Evolutionary conservation across 2,797 vertebrate species (phyloP).

Genomic region (Hyperoplus immaculatus): DNA sequence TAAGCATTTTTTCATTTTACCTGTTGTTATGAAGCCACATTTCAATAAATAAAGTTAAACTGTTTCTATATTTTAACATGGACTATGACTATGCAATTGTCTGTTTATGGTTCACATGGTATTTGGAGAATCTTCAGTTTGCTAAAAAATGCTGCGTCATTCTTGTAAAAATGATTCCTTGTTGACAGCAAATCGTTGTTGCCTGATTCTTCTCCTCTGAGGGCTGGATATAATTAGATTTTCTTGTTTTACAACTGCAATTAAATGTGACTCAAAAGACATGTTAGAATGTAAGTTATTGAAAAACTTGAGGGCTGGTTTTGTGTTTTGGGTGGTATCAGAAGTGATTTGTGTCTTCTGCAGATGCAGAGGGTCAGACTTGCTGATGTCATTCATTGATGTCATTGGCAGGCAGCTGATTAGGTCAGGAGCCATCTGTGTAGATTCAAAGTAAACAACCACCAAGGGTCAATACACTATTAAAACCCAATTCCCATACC

Average conservation of each 20-base stretch:
- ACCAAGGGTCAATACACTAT: neutral
- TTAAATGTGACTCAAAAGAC: neutral
- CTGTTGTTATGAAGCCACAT: neutral
- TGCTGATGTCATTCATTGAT: conserved; percentile 28
- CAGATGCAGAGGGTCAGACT: conserved; percentile 4
- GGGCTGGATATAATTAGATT: neutral
- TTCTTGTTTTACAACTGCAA: neutral
- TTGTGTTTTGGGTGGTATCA: neutral
- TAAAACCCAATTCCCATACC: neutral
- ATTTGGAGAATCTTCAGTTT: neutral
- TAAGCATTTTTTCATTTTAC: neutral
- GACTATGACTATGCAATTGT: neutral
- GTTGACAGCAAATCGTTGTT: neutral
- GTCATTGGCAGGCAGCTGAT: neutral
- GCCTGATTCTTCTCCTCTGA: neutral
- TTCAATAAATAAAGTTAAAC: neutral
- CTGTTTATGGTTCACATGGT: neutral
- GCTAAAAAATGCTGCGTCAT: neutral
- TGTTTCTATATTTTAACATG: neutral
- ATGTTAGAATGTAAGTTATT: neutral
- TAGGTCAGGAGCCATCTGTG: conserved; percentile 19
- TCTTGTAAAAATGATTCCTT: neutral
- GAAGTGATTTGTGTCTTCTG: conserved; percentile 1
- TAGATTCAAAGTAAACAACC: conserved; percentile 7
- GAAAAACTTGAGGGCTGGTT: neutral